Evolutionary conservation across 2,888 invertebrate genomes (phyloP), one percentile per base, ranked within the genome.

Genomic region (Ellobium chinense): DNA sequence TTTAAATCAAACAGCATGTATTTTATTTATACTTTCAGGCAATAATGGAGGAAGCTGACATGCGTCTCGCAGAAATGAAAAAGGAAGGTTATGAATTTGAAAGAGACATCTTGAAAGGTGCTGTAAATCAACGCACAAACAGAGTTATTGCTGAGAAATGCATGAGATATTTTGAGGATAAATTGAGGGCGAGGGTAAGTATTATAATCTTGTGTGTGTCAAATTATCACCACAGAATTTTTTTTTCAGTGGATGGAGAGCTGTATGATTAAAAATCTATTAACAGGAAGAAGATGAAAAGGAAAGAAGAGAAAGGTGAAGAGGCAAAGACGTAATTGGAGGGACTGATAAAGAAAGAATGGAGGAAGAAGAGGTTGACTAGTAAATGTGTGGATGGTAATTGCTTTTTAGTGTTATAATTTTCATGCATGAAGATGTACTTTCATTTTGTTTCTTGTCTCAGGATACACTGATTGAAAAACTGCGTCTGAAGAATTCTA

Each of bases 391-490:
- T n/a, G n/a, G n/a, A n/a, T n/a, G n/a, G n/a, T n/a, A n/a, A n/a
- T n/a, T n/a, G n/a, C n/a, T n/a, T n/a, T n/a, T n/a, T n/a, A n/a
- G n/a, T n/a, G n/a, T n/a, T n/a, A n/a, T n/a, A n/a, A n/a, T n/a
- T n/a, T n/a, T n/a, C n/a, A n/a, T n/a, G n/a, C n/a, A n/a, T n/a
- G n/a, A n/a, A n/a, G n/a, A n/a, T n/a, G n/a, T n/a, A n/a, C 46
- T 58, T 58, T 58, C 58, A 3, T 54, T 14, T 31, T 56, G 24
- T 74, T 39, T 34, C 54, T 12, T 56, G 27, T 39, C 58, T 83
- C 85, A 92, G 92, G 92, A 92, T 63, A 89, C 93, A n/a, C 85
- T 93, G 69, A 91, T 92, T 79, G 92, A 93, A 81, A 93, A 93
- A 73, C 84, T 93, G 39, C 82, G 92, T 18, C 85, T 93, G 66